Base-by-base conservation (phyloP, 2,113 vertebrate genomes). In the Vimba vimba region DNA sequence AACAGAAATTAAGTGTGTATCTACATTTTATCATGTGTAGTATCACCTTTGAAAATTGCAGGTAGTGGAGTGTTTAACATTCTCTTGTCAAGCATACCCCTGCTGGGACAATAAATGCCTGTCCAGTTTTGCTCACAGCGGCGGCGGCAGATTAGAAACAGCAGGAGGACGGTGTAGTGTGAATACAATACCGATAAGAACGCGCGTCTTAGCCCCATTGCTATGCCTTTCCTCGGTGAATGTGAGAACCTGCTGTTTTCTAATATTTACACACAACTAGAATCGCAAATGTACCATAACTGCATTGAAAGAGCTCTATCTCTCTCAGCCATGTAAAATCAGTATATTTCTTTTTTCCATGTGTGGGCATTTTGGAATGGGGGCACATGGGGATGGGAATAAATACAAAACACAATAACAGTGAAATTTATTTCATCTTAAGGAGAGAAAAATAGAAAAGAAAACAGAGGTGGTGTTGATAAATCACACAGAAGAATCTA, bases 231-330 rank as follows among this genome's bases (percentile, higher is more conserved):
- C 95, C 96, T 97, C 96, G 96, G 94, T 94, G 95, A 96, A 96
- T 94, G 94, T 95, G 96, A 95, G 96, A 95, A 94, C 97, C 97
- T 88, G 96, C 97, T 97, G 97, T 96, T 96, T 99, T 97, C 96
- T 97, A 98, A 98, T 98, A 98, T 97, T 98, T 98, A 98, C 97
- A 97, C 97, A 98, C 96, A 98, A 97, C 96, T 96, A 96, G 94
- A 97, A 95, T 95, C 95, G 95, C 96, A 94, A 95, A 95, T 94
- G 92, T 93, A 94, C 90, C 92, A 90, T 94, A 94, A 94, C 93
- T 92, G 90, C 93, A 90, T 87, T 88, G 91, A 89, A 91, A 92
- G 87, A 90, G 85, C 45, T 71, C 81, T 84, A 83, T 87, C 76
- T 73, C 79, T 47, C 82, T 80, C 85, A 36, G 78, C 85, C 92